Evolutionary conservation across 2,113 vertebrate species (phyloP).

Genomic region (Poeciliopsis occidentalis): DNA sequence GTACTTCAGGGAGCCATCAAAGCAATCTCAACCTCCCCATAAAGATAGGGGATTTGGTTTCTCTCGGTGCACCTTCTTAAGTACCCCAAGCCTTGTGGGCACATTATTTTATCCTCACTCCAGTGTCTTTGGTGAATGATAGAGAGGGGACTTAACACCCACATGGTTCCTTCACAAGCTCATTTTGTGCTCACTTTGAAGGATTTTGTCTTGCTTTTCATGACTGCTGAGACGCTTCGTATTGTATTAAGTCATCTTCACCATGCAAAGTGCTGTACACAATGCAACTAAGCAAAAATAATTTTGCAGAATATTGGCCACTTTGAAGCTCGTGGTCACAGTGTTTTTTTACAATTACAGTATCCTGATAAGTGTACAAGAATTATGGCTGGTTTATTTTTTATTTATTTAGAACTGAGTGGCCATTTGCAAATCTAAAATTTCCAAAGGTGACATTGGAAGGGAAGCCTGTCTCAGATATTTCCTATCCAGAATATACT

Average conservation of each 20-base stretch:
- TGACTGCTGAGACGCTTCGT: neutral
- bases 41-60: constrained; percentile 28
- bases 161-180: neutral
- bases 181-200: neutral
- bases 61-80: constrained; percentile 28
- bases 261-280: neutral
- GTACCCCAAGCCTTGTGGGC: constrained; percentile 28
- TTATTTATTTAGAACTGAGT: no score
- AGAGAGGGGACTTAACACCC: neutral
- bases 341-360: no score
- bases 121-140: constrained; percentile 11
- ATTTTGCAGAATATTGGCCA: no score
- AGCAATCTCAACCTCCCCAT: constrained; percentile 19
- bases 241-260: neutral
- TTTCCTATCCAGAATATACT: neutral
- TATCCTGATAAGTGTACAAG: no score
- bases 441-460: no score
- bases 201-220: neutral
- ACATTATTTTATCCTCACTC: constrained; percentile 26
- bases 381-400: no score
- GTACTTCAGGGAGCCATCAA: constrained; percentile 22
- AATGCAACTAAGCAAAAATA: neutral
- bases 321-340: no score
- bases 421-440: no score
- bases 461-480: no score